Evolutionary conservation across 2,888 invertebrate species (phyloP).

Genomic region (Heteromyza rotundicornis): DNA sequence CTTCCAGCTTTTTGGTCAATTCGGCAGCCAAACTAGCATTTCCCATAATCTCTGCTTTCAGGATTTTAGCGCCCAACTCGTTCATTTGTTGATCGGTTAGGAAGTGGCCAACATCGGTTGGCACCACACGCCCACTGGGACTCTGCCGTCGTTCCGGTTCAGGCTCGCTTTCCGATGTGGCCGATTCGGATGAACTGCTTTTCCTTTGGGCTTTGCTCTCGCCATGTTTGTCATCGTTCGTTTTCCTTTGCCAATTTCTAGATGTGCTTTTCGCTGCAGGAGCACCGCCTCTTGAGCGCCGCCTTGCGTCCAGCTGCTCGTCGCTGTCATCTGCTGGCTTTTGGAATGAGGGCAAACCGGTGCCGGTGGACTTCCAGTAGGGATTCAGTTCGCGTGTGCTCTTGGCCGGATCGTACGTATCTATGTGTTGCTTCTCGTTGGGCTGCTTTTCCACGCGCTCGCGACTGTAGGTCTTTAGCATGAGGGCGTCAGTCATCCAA

Average conservation of each 20-base stretch:
- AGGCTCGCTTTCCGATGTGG: constrained; percentile 11
- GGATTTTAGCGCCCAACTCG: constrained; percentile 84
- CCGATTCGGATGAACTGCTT: not conserved
- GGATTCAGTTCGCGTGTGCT: constrained; percentile 85
- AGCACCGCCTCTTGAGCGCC: not conserved
- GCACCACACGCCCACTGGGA: too few relatives aligned
- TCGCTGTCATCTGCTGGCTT: constrained; percentile 60
- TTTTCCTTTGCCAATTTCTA: constrained; percentile 33
- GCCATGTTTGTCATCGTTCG: not conserved
- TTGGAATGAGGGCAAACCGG: constrained; percentile 73
- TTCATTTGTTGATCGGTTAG: constrained; percentile 87
- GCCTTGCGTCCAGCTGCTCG: constrained; percentile 15
- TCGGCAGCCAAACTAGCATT: constrained; percentile 73
- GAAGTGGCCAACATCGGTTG: constrained; percentile 46
- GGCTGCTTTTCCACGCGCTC: constrained; percentile 62
- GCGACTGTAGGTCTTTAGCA: constrained; percentile 59
- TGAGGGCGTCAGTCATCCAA: constrained; percentile 75
- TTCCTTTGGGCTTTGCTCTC: not conserved
- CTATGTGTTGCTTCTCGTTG: constrained; percentile 65
- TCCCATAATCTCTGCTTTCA: constrained; percentile 95
- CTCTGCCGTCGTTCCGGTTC: too few relatives aligned
- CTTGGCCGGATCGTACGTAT: constrained; percentile 73
- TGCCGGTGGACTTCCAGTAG: constrained; percentile 89
- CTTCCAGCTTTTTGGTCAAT: constrained; percentile 77
- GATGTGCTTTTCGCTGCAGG: constrained; percentile 3